Evolutionary conservation across 2,888 invertebrate genomes (phyloP), one percentile per base, ranked within the genome.

Genomic region (Bombyx huttoni): DNA sequence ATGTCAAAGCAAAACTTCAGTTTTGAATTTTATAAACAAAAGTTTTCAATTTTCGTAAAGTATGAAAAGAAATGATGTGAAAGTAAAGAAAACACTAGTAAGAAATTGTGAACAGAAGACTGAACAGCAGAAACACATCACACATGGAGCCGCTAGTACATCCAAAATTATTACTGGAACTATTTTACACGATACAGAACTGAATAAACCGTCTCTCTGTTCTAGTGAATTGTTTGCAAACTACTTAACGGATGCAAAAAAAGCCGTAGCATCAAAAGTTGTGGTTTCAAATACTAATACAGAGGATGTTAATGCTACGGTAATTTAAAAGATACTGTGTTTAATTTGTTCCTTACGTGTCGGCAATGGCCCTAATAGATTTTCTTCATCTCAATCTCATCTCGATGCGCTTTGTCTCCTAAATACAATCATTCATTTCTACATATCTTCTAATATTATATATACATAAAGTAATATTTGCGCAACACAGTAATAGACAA

Each of bases 1-100:
- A n/a, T n/a, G n/a, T n/a, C n/a, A n/a, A n/a, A n/a, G n/a, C n/a
- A n/a, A n/a, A 24, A 24, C 24, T 2, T 5, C 24, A 24, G 24
- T 24, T 24, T 24, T 24, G 40, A 40, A 40, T 6, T 40, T 40
- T 40, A 7, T 40, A 40, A 40, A 40, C 40, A 40, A 40, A 40
- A 40, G 40, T 40, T 40, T 3, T 24, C 1, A 12, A 33, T 34
- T 46, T 46, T 49, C 34, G n/a, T 12, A 47, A 33, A 46, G 47
- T 46, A 8, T 49, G 8, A 40, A 40, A 40, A 40, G 69, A n/a
- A 56, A 61, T 9, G 84, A 86, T 57, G 64, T 74, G 0, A 85
- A 78, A 68, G 80, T 88, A 14, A 85, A 82, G 58, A 88, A 87
- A 67, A 80, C 81, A 2, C 65, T 87, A 1, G 61, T 86, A 9